A percentile compares a stretch with the other conserved stretches of the same genome.
Conservation (phyloP, 2,888 invertebrate species). For the Archips xylosteana region DNA sequence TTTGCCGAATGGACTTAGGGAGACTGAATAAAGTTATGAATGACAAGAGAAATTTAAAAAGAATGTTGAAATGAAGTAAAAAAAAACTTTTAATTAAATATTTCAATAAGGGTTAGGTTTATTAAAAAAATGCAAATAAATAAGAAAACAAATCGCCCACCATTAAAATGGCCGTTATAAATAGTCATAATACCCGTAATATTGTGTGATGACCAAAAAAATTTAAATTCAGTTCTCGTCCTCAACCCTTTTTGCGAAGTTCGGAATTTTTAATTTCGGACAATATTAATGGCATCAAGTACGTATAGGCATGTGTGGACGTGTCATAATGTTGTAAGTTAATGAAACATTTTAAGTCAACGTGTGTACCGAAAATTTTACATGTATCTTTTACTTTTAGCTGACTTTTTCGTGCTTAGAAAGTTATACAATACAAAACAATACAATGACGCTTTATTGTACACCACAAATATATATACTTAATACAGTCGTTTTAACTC, state of each 20-base stretch:
- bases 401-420: too few relatives aligned
- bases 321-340: background rate
- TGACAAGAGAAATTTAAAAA: too few relatives aligned
- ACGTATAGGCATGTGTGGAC: slow-evolving; percentile 1
- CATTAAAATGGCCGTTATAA: background rate
- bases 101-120: background rate
- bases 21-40: background rate
- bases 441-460: too few relatives aligned
- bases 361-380: too few relatives aligned
- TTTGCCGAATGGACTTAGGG: slow-evolving; percentile 35
- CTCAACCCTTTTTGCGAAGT: slow-evolving; percentile 42
- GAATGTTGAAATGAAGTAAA: too few relatives aligned
- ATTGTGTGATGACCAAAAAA: background rate
- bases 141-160: background rate
- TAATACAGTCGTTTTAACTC: too few relatives aligned
- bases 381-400: too few relatives aligned
- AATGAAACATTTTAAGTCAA: too few relatives aligned
- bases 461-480: too few relatives aligned
- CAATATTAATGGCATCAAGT: slow-evolving; percentile 16
- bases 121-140: slow-evolving; percentile 7
- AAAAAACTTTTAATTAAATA: background rate
- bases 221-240: slow-evolving; percentile 44
- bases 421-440: too few relatives aligned
- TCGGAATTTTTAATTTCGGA: slow-evolving; percentile 48
- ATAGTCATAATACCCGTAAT: background rate